A percentile compares a stretch with the other conserved stretches of the same genome.
Conservation (phyloP, 2,113 vertebrate genomes). For the Phycodurus eques region DNA sequence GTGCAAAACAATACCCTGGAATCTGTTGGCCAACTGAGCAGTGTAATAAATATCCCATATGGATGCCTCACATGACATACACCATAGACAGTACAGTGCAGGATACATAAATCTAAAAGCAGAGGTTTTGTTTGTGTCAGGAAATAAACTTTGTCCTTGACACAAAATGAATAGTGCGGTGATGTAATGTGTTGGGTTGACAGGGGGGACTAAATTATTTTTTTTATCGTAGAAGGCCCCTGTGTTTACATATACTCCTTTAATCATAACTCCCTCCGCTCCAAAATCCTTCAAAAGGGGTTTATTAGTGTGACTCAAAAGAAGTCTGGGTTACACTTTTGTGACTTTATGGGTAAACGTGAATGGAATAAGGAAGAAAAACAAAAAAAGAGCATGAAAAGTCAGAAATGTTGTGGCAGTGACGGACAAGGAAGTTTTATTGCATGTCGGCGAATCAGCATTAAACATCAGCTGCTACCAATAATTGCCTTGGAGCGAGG, state of each 20-base stretch:
- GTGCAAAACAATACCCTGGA: not conserved
- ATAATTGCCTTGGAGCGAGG: constrained; percentile 11
- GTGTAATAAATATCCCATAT: not conserved
- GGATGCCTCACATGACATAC: not conserved
- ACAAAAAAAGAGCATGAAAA: not conserved
- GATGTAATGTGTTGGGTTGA: not conserved
- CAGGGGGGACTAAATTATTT: not conserved
- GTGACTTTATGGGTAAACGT: not conserved
- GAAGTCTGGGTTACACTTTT: not conserved
- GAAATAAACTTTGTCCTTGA: not conserved
- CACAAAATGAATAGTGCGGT: not conserved
- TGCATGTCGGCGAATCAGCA: constrained; percentile 26
- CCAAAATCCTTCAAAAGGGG: not conserved
- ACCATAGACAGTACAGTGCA: not conserved
- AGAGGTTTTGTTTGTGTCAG: not conserved
- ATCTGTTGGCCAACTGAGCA: not conserved
- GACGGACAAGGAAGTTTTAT: constrained; percentile 5
- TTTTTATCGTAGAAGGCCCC: not conserved
- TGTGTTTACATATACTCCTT: too few relatives aligned
- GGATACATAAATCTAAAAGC: not conserved
- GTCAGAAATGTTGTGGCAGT: not conserved
- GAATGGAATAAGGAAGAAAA: not conserved
- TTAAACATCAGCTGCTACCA: constrained; percentile 15
- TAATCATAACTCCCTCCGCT: too few relatives aligned
- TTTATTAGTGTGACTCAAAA: not conserved